Conservation (phyloP, 2,888 invertebrate species). For the Elysia crispata region DNA sequence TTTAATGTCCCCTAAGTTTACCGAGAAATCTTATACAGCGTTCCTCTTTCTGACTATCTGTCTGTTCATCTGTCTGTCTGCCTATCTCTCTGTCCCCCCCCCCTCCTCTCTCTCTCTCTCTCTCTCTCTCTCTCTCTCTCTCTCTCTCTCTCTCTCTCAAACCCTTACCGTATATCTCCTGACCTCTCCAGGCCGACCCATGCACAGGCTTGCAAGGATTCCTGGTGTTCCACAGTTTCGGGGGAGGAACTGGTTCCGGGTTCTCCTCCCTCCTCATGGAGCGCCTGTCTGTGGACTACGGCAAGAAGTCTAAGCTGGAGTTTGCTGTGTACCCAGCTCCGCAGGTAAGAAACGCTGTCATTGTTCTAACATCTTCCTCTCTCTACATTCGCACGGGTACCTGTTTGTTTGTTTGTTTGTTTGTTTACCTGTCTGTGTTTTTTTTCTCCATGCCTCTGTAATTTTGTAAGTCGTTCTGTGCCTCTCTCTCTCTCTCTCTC, state of each 20-base stretch:
- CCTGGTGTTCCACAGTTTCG: slow-evolving; percentile 75
- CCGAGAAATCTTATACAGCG: too few relatives aligned
- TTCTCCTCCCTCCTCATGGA: slow-evolving; percentile 93
- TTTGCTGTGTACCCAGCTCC: slow-evolving; percentile 41
- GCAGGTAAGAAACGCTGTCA: slow-evolving; percentile 5
- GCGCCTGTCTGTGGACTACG: slow-evolving; percentile 88
- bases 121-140: too few relatives aligned
- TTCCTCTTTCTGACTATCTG: too few relatives aligned
- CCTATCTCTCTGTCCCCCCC: too few relatives aligned
- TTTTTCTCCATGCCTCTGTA: not conserved
- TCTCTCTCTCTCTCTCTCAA: too few relatives aligned
- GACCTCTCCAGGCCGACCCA: slow-evolving; percentile 45
- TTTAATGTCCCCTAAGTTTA: too few relatives aligned
- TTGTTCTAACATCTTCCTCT: not conserved
- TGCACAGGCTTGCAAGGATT: slow-evolving; percentile 48
- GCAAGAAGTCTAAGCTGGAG: slow-evolving; percentile 73
- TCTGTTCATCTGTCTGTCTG: too few relatives aligned
- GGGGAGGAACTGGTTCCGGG: slow-evolving; percentile 81
- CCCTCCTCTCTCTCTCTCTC: too few relatives aligned
- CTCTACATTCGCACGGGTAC: not conserved
- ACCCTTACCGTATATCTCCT: too few relatives aligned
- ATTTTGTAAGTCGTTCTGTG: too few relatives aligned
- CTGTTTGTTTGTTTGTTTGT: not conserved
- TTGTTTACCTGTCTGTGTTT: too few relatives aligned
- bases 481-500: too few relatives aligned